phyloP scores from a whole-genome alignment of 2,888 invertebrate genomes.

The Iphiclides podalirius region DNA sequence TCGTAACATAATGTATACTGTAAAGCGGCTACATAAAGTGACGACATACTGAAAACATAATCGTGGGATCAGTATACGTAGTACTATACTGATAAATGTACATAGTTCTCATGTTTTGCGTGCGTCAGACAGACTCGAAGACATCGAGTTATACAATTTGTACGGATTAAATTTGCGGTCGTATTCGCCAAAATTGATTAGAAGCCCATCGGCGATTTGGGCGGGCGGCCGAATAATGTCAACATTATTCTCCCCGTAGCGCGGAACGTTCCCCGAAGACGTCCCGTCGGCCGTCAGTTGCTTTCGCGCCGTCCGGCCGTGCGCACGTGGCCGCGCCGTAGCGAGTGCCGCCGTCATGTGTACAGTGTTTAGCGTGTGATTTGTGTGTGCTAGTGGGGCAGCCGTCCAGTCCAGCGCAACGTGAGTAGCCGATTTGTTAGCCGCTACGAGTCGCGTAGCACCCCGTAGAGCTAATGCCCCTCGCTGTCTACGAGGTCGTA shows the following conservation, averaged over 20 bases:
- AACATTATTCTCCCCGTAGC: constrained; percentile 27
- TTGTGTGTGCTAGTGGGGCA: constrained; percentile 38
- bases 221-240: neutral
- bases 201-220: neutral
- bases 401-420: neutral
- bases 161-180: neutral
- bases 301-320: constrained; percentile 56
- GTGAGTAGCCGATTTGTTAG: too few relatives aligned
- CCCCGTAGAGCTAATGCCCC: too few relatives aligned
- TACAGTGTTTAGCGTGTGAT: constrained; percentile 23
- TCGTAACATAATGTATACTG: too few relatives aligned
- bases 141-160: too few relatives aligned
- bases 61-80: too few relatives aligned
- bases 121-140: too few relatives aligned
- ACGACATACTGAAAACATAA: too few relatives aligned
- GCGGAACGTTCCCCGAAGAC: constrained; percentile 30
- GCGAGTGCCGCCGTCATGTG: constrained; percentile 39
- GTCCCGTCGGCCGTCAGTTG: constrained; percentile 46
- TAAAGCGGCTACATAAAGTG: too few relatives aligned
- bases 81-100: too few relatives aligned
- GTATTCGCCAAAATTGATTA: neutral
- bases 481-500: too few relatives aligned
- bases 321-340: constrained; percentile 41
- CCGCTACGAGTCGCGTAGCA: too few relatives aligned
- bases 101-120: too few relatives aligned